Base-by-base conservation (phyloP, 2,113 vertebrate genomes). In the Silurus glanis region DNA sequence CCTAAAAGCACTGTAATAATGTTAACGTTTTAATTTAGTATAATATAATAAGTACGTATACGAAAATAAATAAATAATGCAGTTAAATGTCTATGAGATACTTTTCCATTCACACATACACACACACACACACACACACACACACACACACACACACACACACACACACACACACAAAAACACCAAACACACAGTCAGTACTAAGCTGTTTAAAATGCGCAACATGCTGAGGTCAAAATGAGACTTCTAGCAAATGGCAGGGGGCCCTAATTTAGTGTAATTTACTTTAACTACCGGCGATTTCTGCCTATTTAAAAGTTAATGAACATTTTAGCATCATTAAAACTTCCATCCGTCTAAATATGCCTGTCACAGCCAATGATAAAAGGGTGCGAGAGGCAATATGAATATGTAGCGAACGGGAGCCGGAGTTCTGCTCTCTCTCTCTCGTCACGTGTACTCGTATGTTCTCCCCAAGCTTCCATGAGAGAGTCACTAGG, bases 261-360 rank as follows among this genome's bases (percentile, higher is more conserved):
- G 88, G 88, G 80, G 86, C 85, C 64, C 80, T 90, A 89, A 90
- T 89, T 89, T 86, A 89, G 84, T 83, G 85, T 85, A 90, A 88
- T 90, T 91, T 89, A 89, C 87, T 87, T 90, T 89, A 91, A 90
- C 88, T 85, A 90, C 85, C 56, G 83, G 86, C 83, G 80, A 90
- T 90, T 90, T 90, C 82, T 88, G 88, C 85, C 90, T 88, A 89
- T 91, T 90, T 89, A 91, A 90, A 89, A 90, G 88, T 88, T 85
- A 89, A 89, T 90, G 88, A 85, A 87, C 85, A 85, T 85, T 90
- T 88, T 87, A 78, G 81, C 76, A 84, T 85, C 87, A 87, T 86
- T 90, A 89, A 91, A 89, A 88, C 86, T 90, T 87, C 89, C 83
- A 89, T 89, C 84, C 67, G 85, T 90, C 80, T 87, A 85, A 90